Base-by-base conservation (phyloP, 2,113 vertebrate species). In the Hippoglossus stenolepis region DNA sequence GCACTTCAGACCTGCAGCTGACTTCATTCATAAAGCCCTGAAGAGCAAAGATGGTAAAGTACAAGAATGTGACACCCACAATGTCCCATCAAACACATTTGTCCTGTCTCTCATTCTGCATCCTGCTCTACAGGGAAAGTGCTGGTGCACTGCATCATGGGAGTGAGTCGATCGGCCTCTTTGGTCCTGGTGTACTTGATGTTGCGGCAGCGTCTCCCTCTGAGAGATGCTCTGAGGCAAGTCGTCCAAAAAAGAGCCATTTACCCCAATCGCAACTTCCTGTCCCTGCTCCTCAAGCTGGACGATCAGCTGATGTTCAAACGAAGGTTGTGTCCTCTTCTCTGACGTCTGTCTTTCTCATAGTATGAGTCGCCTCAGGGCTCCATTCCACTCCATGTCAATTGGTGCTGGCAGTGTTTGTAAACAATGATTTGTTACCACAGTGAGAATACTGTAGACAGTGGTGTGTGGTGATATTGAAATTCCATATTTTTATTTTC, bases 211-310 rank as follows among this genome's bases (percentile, higher is more conserved):
- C 91, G 75, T 63, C 89, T 96, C 21, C 69, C 94, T n/a, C 89
- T 96, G 70, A 88, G 63, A 51, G 92, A 92, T 40, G 95, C 95
- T 2, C 78, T 95, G 59, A 90, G 90, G 72, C 89, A 77, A 0
- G 73, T 96, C 53, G 82, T 81, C 73, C 89, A 93, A 77, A 90
- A 71, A 43, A 70, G 92, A 78, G 91, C 92, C 76, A 92, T 96
- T 90, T 96, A 94, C 78, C 96, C 95, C 26, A 96, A 97, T 80
- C 90, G 93, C 35, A 96, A 97, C 78, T 99, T 99, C 87, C 94
- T 99, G 73, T 93, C 92, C 47, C 96, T 96, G 62, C 95, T 97
- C 26, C 90, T 95, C 62, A 91, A 93, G 63, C 89, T 97, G 73
- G 94, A 94, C 47, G 91, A 84, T 62, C 89, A 95, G 49, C 89